phyloP scores from a whole-genome alignment of 2,888 invertebrate genomes.

The Epinotia demarniana region DNA sequence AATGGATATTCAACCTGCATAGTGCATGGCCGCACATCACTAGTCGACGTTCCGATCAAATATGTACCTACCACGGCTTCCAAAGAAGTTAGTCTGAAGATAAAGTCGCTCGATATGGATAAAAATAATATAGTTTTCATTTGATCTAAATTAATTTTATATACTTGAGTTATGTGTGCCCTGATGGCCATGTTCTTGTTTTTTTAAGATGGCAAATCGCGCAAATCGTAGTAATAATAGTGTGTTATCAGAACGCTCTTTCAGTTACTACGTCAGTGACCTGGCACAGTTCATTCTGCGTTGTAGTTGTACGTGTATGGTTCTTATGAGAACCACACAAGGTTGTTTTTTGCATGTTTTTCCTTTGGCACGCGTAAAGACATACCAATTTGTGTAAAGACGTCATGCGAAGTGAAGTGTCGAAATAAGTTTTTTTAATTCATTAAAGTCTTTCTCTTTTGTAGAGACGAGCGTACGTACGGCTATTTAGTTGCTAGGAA shows the following conservation, averaged over 20 bases:
- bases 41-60: conserved; percentile 1
- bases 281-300: background rate
- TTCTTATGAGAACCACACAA: background rate
- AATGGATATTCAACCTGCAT: background rate
- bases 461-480: conserved; percentile 7
- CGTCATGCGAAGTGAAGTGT: conserved; percentile 5
- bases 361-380: background rate
- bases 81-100: background rate
- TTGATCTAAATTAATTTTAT: background rate
- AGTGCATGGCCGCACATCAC: conserved; percentile 7
- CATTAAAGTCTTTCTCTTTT: conserved; percentile 18
- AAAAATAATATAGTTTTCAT: background rate
- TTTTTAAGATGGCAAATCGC: background rate
- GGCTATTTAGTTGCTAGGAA: conserved; percentile 13
- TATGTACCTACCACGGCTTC: background rate
- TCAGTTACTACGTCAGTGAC: background rate
- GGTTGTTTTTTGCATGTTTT: conserved; percentile 10
- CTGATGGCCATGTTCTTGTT: background rate
- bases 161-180: background rate
- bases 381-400: background rate
- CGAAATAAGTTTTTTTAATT: background rate
- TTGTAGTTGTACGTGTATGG: background rate
- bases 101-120: background rate
- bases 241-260: background rate
- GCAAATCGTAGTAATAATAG: background rate